A percentile compares a stretch with the other conserved stretches of the same genome.
Evolutionary conservation across 2,113 vertebrate species (phyloP).

Genomic region (Oreochromis tanganicae): DNA sequence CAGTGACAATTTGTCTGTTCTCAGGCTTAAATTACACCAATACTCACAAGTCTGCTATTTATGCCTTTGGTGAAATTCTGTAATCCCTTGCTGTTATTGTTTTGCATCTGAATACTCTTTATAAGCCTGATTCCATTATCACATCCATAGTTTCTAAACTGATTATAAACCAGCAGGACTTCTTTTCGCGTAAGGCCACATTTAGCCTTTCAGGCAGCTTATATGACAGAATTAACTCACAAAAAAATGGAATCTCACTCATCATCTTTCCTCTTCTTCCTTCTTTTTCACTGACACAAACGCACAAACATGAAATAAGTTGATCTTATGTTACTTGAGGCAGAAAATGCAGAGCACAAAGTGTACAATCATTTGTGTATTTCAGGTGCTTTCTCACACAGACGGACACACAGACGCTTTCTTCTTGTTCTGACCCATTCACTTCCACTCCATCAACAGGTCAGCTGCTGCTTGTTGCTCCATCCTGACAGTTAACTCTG

Average conservation of each 20-base stretch:
- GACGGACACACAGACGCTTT: neutral
- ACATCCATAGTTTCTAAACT: neutral
- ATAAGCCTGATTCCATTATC: neutral
- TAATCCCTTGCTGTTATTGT: neutral
- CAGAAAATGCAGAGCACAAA: conserved; percentile 1
- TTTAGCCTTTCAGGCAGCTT: neutral
- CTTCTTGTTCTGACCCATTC: conserved; percentile 7
- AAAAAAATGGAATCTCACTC: neutral
- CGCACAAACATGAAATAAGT: neutral
- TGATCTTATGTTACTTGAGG: neutral
- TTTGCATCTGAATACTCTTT: neutral
- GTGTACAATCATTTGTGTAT: conserved; percentile 20
- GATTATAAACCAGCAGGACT: neutral
- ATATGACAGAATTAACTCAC: neutral
- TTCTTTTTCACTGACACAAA: neutral
- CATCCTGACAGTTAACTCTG: conserved; percentile 46
- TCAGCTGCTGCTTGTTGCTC: conserved; percentile 49
- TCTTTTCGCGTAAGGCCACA: neutral
- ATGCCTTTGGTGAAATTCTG: neutral
- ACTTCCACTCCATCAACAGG: conserved; percentile 46
- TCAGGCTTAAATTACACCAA: neutral
- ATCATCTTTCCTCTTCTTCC: neutral
- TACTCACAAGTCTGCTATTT: neutral
- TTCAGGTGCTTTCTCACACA: neutral
- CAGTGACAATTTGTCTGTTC: neutral